These are phyloP conservation scores for Nebria ingens DNA, from an alignment of 1,140 invertebrate genomes.

Conservation along the genomic window DNA sequence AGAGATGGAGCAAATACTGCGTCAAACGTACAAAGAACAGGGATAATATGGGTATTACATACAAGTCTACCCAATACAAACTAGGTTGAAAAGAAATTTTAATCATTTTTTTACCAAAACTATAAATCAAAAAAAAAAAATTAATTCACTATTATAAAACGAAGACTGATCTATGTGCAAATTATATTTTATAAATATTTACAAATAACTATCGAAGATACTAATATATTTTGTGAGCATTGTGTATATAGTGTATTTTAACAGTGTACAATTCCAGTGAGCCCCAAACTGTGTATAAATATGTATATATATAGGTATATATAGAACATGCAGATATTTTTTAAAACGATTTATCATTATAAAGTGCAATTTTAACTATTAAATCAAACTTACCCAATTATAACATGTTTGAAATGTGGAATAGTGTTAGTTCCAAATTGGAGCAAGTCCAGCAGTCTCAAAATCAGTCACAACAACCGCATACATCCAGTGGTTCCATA, in stretches of 20 bases:
- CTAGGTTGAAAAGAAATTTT: slow-evolving; percentile 16
- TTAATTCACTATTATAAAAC: background rate
- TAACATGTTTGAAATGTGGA: slow-evolving; percentile 77
- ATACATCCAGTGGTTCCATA: slow-evolving; percentile 71
- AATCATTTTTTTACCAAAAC: background rate
- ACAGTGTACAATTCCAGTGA: background rate
- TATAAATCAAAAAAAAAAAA: background rate
- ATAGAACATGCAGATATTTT: slow-evolving; percentile 1
- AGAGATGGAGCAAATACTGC: slow-evolving; percentile 32
- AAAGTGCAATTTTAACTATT: background rate
- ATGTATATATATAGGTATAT: background rate
- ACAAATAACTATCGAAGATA: background rate
- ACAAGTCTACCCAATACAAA: slow-evolving; percentile 19
- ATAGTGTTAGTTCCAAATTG: slow-evolving; percentile 68
- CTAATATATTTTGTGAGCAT: background rate
- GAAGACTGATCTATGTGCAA: background rate
- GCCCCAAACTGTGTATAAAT: background rate
- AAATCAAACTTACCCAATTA: no score
- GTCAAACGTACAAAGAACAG: slow-evolving; percentile 33
- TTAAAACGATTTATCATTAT: background rate
- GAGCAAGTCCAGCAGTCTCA: slow-evolving; percentile 56
- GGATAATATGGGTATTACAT: slow-evolving; percentile 22
- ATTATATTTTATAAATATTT: background rate
- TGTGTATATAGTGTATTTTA: background rate
- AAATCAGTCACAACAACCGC: slow-evolving; percentile 57